Evolutionary conservation across 2,797 vertebrate species (phyloP), one percentile per base, ranked within the genome.

Genomic region (Tapirus indicus): DNA sequence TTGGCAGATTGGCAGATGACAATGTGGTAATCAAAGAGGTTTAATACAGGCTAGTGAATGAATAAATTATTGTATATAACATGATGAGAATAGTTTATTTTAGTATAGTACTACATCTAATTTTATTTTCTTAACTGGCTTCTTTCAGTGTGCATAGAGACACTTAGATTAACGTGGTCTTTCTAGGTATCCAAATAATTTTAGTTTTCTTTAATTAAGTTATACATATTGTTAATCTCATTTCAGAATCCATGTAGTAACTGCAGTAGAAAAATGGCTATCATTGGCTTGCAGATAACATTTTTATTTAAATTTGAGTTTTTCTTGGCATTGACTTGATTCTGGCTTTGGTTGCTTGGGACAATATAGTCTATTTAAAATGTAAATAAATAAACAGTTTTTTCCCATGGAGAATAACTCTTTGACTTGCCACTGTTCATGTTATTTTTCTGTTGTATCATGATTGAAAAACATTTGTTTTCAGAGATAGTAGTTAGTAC

Each of bases 161-260:
- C 54, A 94, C 94, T 98, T 98, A 93, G 87, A 97, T 98, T 97
- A 97, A 96, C 98, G 10, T 96, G 18, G 82, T 64, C 94, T 93
- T 96, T 92, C 32, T 75, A 97, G 83, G 54, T 94, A 95, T 95
- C 85, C 80, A 83, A 75, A 68, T 92, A 71, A 38, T 52, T 91
- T 85, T 90, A 86, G 0, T 97, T 98, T 98, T 96, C 74, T 83
- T 97, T 92, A 80, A 47, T 71, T 94, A 80, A 93, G 35, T 95
- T 97, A 29, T 88, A 16, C 49, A 52, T 52, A 23, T 23, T 86
- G 2, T 94, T 95, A 85, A 79, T 77, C 86, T 93, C 5, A 27
- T 96, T 96, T 95, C 72, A 94, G 96, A 97, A 64, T 88, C 8
- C 0, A 0, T 72, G 35, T 80, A 96, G 85, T 84, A 95, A 97